These are phyloP conservation scores for Eristalis pertinax DNA, from an alignment of 2,888 invertebrate genomes.

Conservation along the genomic window DNA sequence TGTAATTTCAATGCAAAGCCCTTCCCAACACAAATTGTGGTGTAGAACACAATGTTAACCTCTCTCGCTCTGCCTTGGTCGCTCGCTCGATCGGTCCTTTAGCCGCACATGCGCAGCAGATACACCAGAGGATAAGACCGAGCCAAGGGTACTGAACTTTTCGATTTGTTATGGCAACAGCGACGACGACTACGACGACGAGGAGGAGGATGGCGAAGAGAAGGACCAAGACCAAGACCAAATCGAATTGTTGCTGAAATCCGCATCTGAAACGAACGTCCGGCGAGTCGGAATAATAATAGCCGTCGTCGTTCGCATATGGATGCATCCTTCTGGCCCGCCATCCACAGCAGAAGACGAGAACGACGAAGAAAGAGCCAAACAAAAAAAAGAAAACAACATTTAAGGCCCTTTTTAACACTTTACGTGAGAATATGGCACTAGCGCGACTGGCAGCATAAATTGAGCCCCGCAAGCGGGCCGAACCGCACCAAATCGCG, in stretches of 20 bases:
- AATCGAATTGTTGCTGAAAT: slow-evolving; percentile 68
- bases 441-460: slow-evolving; percentile 66
- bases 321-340: slow-evolving; percentile 48
- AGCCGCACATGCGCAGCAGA: slow-evolving; percentile 27
- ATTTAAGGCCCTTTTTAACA: slow-evolving; percentile 71
- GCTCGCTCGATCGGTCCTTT: neutral
- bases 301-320: slow-evolving; percentile 35
- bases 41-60: slow-evolving; percentile 69
- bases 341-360: slow-evolving; percentile 31
- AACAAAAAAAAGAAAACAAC: slow-evolving; percentile 29
- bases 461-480: neutral
- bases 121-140: slow-evolving; percentile 59
- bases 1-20: slow-evolving; percentile 65
- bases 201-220: neutral
- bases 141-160: slow-evolving; percentile 60
- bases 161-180: slow-evolving; percentile 63
- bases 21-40: slow-evolving; percentile 66
- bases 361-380: neutral
- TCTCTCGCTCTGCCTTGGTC: neutral
- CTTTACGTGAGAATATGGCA: slow-evolving; percentile 73
- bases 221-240: slow-evolving; percentile 43
- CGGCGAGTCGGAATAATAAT: slow-evolving; percentile 65
- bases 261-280: slow-evolving; percentile 50
- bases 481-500: slow-evolving; percentile 52
- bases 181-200: neutral